Evolutionary conservation across 2,797 vertebrate genomes (phyloP).

Genomic region (Phalanger gymnotis): DNA sequence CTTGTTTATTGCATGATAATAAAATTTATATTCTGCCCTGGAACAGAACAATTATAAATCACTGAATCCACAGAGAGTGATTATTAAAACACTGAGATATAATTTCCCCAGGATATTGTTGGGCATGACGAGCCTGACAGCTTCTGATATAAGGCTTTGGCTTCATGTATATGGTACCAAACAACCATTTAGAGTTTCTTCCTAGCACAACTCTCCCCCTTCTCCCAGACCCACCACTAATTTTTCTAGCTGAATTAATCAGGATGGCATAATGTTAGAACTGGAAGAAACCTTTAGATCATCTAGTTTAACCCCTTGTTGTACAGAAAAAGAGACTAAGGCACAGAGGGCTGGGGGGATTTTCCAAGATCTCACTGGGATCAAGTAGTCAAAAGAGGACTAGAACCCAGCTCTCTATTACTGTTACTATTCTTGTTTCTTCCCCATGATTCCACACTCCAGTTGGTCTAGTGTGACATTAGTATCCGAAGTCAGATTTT

Average conservation of each 20-base stretch:
- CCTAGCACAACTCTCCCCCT: not conserved
- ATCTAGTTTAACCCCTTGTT: not conserved
- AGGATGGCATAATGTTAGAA: not conserved
- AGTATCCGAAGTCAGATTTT: constrained; percentile 26
- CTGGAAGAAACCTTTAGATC: not conserved
- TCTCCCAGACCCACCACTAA: not conserved
- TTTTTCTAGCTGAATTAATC: not conserved
- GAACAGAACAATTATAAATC: constrained; percentile 69
- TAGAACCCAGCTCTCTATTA: not conserved
- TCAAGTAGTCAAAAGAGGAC: not conserved
- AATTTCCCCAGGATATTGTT: constrained; percentile 30
- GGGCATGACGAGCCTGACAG: not conserved
- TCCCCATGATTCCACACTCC: not conserved
- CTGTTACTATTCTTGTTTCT: not conserved
- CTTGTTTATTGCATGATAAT: constrained; percentile 69
- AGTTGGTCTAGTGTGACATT: constrained; percentile 9
- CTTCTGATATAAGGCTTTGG: constrained; percentile 52
- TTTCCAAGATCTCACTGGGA: not conserved
- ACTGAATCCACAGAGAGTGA: constrained; percentile 40
- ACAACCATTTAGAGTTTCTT: not conserved
- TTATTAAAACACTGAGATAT: constrained; percentile 36
- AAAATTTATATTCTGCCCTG: constrained; percentile 48
- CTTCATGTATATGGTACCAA: not conserved
- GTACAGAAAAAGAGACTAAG: not conserved
- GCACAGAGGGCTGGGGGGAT: not conserved